Evolutionary conservation across 1,140 invertebrate genomes (phyloP).

Genomic region (Varroa destructor): DNA sequence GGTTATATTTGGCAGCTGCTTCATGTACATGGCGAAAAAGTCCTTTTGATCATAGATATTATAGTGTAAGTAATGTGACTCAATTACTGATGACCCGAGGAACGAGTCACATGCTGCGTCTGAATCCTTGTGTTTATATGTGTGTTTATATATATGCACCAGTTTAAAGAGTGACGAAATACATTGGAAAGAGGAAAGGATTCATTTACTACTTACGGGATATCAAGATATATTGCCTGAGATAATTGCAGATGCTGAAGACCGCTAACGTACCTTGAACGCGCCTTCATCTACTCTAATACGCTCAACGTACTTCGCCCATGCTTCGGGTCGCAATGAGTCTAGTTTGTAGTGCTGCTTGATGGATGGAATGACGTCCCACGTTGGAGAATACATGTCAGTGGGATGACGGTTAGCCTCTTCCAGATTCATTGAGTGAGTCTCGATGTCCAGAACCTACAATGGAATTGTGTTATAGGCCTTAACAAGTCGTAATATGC

Average conservation of each 20-base stretch:
- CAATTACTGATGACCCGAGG: too few species aligned
- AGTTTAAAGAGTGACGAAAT: too few species aligned
- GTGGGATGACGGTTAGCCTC: slow-evolving; percentile 56
- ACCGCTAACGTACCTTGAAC: slow-evolving; percentile 57
- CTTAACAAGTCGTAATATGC: neutral
- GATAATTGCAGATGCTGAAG: neutral
- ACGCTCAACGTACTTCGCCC: slow-evolving; percentile 67
- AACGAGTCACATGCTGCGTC: too few species aligned
- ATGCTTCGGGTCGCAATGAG: slow-evolving; percentile 63
- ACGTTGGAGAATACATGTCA: slow-evolving; percentile 56
- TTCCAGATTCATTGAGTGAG: slow-evolving; percentile 86
- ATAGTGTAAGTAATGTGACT: too few species aligned
- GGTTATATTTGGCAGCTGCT: neutral
- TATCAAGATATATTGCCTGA: neutral
- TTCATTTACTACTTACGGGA: too few species aligned
- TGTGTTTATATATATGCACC: too few species aligned
- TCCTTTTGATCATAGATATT: neutral
- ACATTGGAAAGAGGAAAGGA: too few species aligned
- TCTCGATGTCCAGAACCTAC: slow-evolving; percentile 75
- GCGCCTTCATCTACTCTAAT: slow-evolving; percentile 67
- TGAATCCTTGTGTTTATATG: too few species aligned
- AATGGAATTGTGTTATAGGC: slow-evolving; percentile 19
- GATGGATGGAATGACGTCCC: slow-evolving; percentile 76
- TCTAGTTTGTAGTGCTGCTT: slow-evolving; percentile 64
- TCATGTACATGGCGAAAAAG: slow-evolving; percentile 23